A percentile compares a stretch with the other conserved stretches of the same genome.
These are phyloP conservation scores for Drosophila seguyi DNA, from an alignment of 1,140 invertebrate genomes.

Conservation along the genomic window DNA sequence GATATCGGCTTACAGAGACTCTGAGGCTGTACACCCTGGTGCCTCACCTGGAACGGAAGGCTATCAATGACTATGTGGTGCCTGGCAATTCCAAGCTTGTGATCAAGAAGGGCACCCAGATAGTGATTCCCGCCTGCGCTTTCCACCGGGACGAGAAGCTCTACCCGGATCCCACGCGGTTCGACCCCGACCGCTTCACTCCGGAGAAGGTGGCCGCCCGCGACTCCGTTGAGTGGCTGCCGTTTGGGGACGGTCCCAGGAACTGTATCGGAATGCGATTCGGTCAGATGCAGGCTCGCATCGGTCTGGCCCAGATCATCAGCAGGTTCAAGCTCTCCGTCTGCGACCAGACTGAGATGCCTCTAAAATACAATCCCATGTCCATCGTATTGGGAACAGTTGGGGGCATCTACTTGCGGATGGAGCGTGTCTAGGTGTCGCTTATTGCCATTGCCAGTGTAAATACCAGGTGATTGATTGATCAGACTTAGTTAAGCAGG, in stretches of 20 bases:
- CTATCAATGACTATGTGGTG: constrained; percentile 87
- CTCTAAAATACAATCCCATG: constrained; percentile 48
- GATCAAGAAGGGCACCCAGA: constrained; percentile 87
- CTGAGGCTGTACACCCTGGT: constrained; percentile 88
- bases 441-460: not conserved
- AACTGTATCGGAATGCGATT: constrained; percentile 86
- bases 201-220: constrained; percentile 85
- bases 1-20: constrained; percentile 86
- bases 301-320: constrained; percentile 84
- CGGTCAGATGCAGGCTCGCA: constrained; percentile 84
- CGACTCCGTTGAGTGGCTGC: constrained; percentile 86
- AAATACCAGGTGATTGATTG: not conserved
- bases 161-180: constrained; percentile 87
- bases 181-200: constrained; percentile 87
- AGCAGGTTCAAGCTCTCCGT: constrained; percentile 72
- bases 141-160: constrained; percentile 87
- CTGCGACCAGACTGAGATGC: constrained; percentile 66
- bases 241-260: constrained; percentile 88
- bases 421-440: constrained; percentile 23
- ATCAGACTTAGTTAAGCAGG: not conserved
- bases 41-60: constrained; percentile 87
- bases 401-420: constrained; percentile 50
- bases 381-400: constrained; percentile 50
- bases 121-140: constrained; percentile 87
- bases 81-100: constrained; percentile 87